Conservation (phyloP, 2,888 invertebrate genomes). For the Brachyptera risi region DNA sequence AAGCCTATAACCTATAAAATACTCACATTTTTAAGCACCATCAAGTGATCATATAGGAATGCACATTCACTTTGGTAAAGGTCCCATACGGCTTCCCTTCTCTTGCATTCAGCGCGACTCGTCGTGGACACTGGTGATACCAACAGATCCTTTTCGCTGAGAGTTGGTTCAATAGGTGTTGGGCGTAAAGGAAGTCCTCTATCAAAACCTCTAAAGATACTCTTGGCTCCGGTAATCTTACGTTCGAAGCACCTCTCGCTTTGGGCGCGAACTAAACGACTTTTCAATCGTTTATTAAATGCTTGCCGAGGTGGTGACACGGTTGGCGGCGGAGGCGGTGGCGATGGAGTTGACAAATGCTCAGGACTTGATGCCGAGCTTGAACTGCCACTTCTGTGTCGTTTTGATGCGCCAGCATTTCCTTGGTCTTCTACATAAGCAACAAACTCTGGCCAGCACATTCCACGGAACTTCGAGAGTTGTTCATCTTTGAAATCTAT, state of each 20-base stretch:
- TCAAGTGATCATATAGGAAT: slow-evolving; percentile 57
- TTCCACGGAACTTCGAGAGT: slow-evolving; percentile 49
- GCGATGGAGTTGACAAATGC: slow-evolving; percentile 10
- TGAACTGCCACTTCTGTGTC: slow-evolving; percentile 23
- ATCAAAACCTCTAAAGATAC: slow-evolving; percentile 32
- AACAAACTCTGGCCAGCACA: slow-evolving; percentile 46
- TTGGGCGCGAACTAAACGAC: slow-evolving; percentile 40
- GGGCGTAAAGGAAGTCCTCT: slow-evolving; percentile 31
- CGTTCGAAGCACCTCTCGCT: slow-evolving; percentile 41
- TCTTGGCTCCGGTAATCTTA: slow-evolving; percentile 30
- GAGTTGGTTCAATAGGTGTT: slow-evolving; percentile 32
- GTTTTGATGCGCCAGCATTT: slow-evolving; percentile 8
- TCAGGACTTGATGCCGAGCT: slow-evolving; percentile 27
- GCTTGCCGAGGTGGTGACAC: slow-evolving; percentile 10
- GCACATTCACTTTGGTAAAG: slow-evolving; percentile 57
- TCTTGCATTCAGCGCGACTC: slow-evolving; percentile 42
- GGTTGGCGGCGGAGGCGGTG: slow-evolving; percentile 10
- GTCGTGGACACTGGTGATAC: slow-evolving; percentile 35
- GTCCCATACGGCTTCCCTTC: slow-evolving; percentile 57
- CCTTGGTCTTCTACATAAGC: slow-evolving; percentile 41
- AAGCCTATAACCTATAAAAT: no score
- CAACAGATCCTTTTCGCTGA: slow-evolving; percentile 36
- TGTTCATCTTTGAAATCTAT: slow-evolving; percentile 52
- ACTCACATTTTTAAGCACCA: slow-evolving; percentile 57
- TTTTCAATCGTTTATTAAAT: slow-evolving; percentile 27